Conservation (phyloP, 2,888 invertebrate genomes). For the Macrosiphum euphorbiae region DNA sequence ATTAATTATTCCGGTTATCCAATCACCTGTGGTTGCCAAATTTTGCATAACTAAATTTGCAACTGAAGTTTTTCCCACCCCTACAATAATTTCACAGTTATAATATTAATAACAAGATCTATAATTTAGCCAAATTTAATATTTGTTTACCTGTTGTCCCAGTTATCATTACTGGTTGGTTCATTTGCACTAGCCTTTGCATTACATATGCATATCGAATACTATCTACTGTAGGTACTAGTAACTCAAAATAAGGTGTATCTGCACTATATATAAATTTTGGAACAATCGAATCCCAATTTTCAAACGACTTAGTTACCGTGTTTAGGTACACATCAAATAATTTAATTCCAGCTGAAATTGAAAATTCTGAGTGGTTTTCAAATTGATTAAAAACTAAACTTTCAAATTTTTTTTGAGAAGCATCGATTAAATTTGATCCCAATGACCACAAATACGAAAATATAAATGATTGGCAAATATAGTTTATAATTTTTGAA, state of each 20-base stretch:
- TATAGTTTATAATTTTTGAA: constrained; percentile 73
- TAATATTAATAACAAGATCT: neutral
- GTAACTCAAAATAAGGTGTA: constrained; percentile 87
- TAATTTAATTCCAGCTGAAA: constrained; percentile 42
- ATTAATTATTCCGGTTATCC: constrained; percentile 84
- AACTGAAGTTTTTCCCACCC: constrained; percentile 91
- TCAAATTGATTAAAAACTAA: constrained; percentile 80
- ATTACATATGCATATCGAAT: constrained; percentile 87
- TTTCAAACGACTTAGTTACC: constrained; percentile 78
- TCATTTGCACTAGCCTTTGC: constrained; percentile 79
- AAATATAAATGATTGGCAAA: constrained; percentile 85
- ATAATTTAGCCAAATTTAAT: neutral
- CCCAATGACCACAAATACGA: constrained; percentile 88
- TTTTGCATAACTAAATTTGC: constrained; percentile 81
- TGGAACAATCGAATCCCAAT: constrained; percentile 85
- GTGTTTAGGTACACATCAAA: constrained; percentile 77
- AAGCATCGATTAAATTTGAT: constrained; percentile 83
- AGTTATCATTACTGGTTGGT: constrained; percentile 87
- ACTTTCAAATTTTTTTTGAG: constrained; percentile 80
- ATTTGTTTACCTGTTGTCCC: constrained; percentile 81
- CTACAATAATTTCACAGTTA: constrained; percentile 70
- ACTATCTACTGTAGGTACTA: constrained; percentile 93
- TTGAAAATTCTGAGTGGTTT: constrained; percentile 76
- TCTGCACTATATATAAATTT: constrained; percentile 79
- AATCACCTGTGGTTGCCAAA: constrained; percentile 75